phyloP scores from a whole-genome alignment of 1,140 invertebrate species.

The Dinoponera quadriceps region DNA sequence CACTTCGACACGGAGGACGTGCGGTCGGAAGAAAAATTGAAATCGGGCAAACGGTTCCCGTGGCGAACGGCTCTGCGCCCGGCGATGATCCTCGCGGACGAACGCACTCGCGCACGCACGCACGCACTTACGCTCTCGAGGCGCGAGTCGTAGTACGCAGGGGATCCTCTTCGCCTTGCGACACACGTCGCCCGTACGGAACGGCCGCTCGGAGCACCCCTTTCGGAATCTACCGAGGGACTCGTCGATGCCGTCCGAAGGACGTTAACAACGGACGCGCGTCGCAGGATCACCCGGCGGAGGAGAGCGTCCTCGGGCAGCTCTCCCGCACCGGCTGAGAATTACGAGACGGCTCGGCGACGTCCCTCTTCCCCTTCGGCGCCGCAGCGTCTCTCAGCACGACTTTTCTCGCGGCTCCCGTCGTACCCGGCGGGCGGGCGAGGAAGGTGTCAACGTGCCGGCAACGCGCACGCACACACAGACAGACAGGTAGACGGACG shows the following conservation, averaged over 20 bases:
- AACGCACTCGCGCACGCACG: not conserved
- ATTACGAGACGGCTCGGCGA: conserved; percentile 6
- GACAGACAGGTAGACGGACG: not conserved
- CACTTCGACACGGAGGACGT: not conserved
- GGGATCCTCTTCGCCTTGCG: conserved; percentile 24
- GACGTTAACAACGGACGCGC: conserved; percentile 1
- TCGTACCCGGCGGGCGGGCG: not conserved
- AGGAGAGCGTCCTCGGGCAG: conserved; percentile 8
- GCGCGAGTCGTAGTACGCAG: not conserved
- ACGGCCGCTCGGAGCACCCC: not conserved
- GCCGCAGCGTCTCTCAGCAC: not conserved
- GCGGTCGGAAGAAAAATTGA: not conserved
- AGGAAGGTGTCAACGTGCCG: conserved; percentile 41
- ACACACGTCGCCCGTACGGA: not conserved
- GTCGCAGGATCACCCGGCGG: conserved; percentile 6
- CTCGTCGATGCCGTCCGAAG: not conserved
- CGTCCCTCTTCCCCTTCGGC: not conserved
- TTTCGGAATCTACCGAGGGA: not conserved
- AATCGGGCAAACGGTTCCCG: not conserved
- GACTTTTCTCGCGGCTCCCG: conserved; percentile 18
- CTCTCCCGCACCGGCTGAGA: conserved; percentile 20
- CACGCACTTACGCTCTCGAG: conserved; percentile 4
- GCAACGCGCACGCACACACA: conserved; percentile 10
- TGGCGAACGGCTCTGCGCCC: not conserved
- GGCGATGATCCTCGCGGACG: not conserved